These are phyloP conservation scores for Rhimphoctona megacephalus DNA, from an alignment of 2,888 invertebrate genomes.

Conservation along the genomic window DNA sequence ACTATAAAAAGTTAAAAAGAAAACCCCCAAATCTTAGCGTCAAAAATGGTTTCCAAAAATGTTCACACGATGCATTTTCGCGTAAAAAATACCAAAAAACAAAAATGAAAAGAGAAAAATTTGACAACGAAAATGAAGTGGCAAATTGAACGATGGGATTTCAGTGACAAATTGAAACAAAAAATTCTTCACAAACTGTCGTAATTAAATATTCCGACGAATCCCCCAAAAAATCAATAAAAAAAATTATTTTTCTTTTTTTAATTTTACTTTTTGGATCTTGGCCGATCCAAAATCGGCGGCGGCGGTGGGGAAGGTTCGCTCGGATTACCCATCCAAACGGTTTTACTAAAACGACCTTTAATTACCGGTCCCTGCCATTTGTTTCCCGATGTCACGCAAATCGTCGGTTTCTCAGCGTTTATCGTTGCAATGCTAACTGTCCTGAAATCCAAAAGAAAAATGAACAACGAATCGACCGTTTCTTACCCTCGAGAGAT, in stretches of 20 bases:
- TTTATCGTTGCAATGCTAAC: constrained; percentile 77
- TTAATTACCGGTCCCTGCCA: constrained; percentile 83
- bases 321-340: constrained; percentile 81
- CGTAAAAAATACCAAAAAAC: neutral
- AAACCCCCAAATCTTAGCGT: neutral
- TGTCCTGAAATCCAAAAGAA: constrained; percentile 78
- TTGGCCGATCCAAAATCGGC: constrained; percentile 77
- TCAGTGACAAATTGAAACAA: neutral
- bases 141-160: no score
- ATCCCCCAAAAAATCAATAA: neutral
- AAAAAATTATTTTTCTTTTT: neutral
- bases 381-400: constrained; percentile 75
- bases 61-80: neutral
- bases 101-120: neutral
- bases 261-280: constrained; percentile 77
- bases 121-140: neutral
- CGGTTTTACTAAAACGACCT: constrained; percentile 83
- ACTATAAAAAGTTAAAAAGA: neutral
- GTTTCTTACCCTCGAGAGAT: neutral
- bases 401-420: constrained; percentile 77
- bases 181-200: neutral
- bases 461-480: constrained; percentile 64
- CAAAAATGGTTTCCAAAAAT: neutral
- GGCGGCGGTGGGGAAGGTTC: constrained; percentile 78
- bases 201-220: neutral